Evolutionary conservation across 2,797 vertebrate genomes (phyloP).

Genomic region (Malacoraja senta): DNA sequence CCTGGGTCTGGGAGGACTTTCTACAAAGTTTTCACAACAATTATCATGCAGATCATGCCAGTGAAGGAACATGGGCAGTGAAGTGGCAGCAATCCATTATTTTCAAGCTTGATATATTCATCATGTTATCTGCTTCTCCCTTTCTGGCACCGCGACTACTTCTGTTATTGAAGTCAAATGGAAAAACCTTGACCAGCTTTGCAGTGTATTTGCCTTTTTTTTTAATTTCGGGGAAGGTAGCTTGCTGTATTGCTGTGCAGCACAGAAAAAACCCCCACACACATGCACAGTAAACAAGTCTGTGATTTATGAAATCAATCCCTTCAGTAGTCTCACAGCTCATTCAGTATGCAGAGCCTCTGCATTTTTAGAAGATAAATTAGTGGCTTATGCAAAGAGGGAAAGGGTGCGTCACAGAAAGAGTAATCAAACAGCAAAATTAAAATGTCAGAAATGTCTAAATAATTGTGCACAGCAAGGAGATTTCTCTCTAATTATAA

Average conservation of each 20-base stretch:
- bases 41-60: not conserved
- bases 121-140: not conserved
- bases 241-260: not conserved
- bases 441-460: constrained; percentile 66
- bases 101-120: not conserved
- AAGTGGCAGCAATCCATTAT: not conserved
- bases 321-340: constrained; percentile 59
- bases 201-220: not conserved
- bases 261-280: constrained; percentile 45
- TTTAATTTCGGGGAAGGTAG: not conserved
- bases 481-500: constrained; percentile 72
- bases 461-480: constrained; percentile 72
- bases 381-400: constrained; percentile 59
- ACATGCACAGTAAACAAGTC: constrained; percentile 65
- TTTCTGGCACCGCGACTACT: not conserved
- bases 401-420: constrained; percentile 57
- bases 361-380: constrained; percentile 54
- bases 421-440: constrained; percentile 69
- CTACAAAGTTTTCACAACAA: not conserved
- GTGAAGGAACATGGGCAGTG: not conserved
- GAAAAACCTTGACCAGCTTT: not conserved
- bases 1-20: not conserved
- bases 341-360: constrained; percentile 60
- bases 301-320: constrained; percentile 73
- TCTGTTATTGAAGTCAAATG: not conserved